A percentile compares a stretch with the other conserved stretches of the same genome.
These are phyloP conservation scores for Heterotis niloticus DNA, from an alignment of 2,113 vertebrate species.

Conservation along the genomic window DNA sequence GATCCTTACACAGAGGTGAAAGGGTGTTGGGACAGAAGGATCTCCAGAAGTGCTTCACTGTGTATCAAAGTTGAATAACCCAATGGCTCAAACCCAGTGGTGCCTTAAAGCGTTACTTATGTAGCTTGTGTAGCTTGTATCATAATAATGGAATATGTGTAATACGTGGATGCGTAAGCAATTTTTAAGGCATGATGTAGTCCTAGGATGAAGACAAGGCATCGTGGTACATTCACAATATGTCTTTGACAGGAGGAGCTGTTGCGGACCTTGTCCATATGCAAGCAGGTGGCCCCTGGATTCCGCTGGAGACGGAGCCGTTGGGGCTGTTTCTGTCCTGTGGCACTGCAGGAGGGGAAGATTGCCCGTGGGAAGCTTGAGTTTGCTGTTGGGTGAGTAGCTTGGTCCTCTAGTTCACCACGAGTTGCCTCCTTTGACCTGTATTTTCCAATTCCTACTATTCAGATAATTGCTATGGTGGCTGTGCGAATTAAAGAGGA, in stretches of 20 bases:
- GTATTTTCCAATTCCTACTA: too few relatives aligned
- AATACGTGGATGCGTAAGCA: not conserved
- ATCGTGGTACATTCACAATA: not conserved
- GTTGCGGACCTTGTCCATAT: slow-evolving; percentile 62
- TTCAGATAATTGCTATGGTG: too few relatives aligned
- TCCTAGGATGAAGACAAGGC: not conserved
- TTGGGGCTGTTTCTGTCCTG: slow-evolving; percentile 81
- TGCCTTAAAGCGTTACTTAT: too few relatives aligned
- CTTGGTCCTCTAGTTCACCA: too few relatives aligned
- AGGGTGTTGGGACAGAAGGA: too few relatives aligned
- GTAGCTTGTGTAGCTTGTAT: too few relatives aligned
- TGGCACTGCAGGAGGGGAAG: slow-evolving; percentile 78
- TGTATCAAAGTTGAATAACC: not conserved
- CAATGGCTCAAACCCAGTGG: too few relatives aligned
- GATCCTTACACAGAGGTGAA: not conserved
- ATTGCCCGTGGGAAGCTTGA: slow-evolving; percentile 67
- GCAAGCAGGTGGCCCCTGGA: slow-evolving; percentile 62
- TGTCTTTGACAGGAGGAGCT: slow-evolving; percentile 72
- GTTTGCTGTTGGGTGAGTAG: slow-evolving; percentile 75
- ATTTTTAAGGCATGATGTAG: too few relatives aligned
- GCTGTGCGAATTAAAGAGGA: too few relatives aligned
- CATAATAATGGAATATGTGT: not conserved
- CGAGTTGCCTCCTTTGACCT: too few relatives aligned
- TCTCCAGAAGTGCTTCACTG: not conserved
- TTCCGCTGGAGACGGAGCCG: slow-evolving; percentile 82